Evolutionary conservation across 2,797 vertebrate species (phyloP), one percentile per base, ranked within the genome.

Genomic region (Taeniopygia guttata): DNA sequence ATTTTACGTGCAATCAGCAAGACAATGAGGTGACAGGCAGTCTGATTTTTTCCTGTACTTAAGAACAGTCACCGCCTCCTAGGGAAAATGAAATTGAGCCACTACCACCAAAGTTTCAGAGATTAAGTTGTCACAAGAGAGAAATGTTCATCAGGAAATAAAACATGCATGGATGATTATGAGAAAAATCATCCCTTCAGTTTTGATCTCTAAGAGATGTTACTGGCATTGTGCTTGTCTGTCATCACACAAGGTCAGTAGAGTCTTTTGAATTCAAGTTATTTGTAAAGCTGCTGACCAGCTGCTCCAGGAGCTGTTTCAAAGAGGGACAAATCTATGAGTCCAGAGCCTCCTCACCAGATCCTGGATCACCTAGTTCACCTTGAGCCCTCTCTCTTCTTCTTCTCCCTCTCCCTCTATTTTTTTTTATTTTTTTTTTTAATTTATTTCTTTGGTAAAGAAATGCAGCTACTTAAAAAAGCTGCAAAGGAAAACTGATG

Each of bases 201-300:
- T 83, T 93, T 85, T 70, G 59, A 66, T 72, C 30, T 72, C 63
- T 60, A 49, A 63, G 23, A 40, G 55, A 62, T 60, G n/a, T 49
- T 4, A 5, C 45, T 58, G 45, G 17, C 18, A n/a, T 27, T 49
- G 19, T 40, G 54, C 26, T 87, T n/a, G 32, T 74, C 56, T 74
- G 21, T 62, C 34, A 42, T 38, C 4, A 2, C 11, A 34, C 69
- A 74, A 95, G 90, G 84, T 94, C 86, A 89, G 69, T 38, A 94
- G 34, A 95, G 30, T 64, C 73, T 52, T 95, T 82, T 54, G 49
- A 92, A 89, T 94, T 80, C 69, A 88, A 58, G 16, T 75, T 93
- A 64, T 87, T 87, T 94, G 83, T 25, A 90, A 91, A 90, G 84
- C 78, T 92, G 45, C n/a, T 92, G 79, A 95, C 94, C 40, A 84